Evolutionary conservation across 2,888 invertebrate species (phyloP).

Genomic region (Horisme vitalbata): DNA sequence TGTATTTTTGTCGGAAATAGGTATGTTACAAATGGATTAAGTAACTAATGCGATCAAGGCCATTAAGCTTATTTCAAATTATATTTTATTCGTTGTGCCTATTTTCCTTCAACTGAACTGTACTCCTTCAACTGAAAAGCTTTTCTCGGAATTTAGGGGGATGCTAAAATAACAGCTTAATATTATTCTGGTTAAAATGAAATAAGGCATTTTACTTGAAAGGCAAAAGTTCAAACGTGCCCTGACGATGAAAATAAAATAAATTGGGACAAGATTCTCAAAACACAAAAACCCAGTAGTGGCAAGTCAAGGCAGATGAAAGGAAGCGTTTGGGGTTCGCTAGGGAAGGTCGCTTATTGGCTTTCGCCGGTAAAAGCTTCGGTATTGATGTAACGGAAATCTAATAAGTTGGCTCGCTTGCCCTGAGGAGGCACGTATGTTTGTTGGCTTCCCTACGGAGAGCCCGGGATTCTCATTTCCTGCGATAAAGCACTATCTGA

Average conservation of each 20-base stretch:
- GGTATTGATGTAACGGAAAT: constrained; percentile 51
- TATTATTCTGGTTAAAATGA: not conserved
- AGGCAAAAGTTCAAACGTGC: constrained; percentile 7
- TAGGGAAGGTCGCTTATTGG: constrained; percentile 50
- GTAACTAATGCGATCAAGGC: not conserved
- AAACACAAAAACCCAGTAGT: constrained; percentile 30
- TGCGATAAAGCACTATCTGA: constrained; percentile 22
- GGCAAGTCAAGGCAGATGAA: constrained; percentile 16
- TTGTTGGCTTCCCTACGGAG: constrained; percentile 13
- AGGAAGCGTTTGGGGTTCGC: constrained; percentile 35
- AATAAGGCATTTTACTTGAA: constrained; percentile 1
- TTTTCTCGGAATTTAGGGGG: not conserved
- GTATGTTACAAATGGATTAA: too few relatives aligned
- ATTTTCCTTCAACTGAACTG: too few relatives aligned
- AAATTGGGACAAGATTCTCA: constrained; percentile 28
- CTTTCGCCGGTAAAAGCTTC: constrained; percentile 51
- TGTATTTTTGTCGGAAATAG: too few relatives aligned
- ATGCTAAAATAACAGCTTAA: not conserved
- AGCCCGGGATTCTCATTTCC: constrained; percentile 30
- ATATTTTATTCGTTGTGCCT: too few relatives aligned
- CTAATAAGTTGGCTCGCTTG: constrained; percentile 44
- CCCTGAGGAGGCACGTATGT: constrained; percentile 11
- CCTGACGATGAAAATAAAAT: constrained; percentile 3
- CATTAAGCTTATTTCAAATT: not conserved
- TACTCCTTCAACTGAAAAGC: not conserved